These are phyloP conservation scores for Lepas anatifera DNA, from an alignment of 2,888 invertebrate species.

Conservation along the genomic window DNA sequence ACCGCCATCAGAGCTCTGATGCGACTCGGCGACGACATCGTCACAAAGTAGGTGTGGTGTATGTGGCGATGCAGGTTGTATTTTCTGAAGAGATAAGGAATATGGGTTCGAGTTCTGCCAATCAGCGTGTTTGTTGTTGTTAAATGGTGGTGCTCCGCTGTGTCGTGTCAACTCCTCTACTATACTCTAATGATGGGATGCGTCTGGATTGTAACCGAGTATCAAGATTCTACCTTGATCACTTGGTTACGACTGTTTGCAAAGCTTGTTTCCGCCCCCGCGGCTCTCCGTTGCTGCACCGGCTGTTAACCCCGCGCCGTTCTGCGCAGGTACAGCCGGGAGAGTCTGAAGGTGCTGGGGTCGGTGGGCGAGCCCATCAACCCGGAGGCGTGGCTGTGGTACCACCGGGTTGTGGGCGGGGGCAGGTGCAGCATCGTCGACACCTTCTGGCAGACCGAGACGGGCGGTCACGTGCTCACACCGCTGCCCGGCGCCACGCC, in stretches of 20 bases:
- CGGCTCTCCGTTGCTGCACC: no score
- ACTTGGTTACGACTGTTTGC: no score
- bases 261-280: no score
- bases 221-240: no score
- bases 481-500: slow-evolving; percentile 91
- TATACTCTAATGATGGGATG: no score
- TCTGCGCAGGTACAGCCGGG: slow-evolving; percentile 30
- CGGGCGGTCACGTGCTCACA: slow-evolving; percentile 93
- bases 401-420: slow-evolving; percentile 46
- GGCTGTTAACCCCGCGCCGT: not conserved
- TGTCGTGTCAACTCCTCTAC: no score
- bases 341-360: slow-evolving; percentile 65
- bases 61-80: no score
- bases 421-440: slow-evolving; percentile 68
- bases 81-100: no score
- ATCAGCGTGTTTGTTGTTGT: no score
- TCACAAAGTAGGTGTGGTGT: slow-evolving; percentile 37
- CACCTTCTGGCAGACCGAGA: slow-evolving; percentile 99
- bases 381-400: slow-evolving; percentile 97
- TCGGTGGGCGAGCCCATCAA: slow-evolving; percentile 99
- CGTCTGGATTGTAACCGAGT: no score
- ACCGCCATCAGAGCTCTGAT: slow-evolving; percentile 92
- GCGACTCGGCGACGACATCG: slow-evolving; percentile 80
- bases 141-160: no score
- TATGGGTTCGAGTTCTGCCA: no score